Percentiles rank a stretch among this genome's conserved stretches.
Evolutionary conservation across 2,113 vertebrate species (phyloP).

Genomic region (Apistogramma diplotaenia): DNA sequence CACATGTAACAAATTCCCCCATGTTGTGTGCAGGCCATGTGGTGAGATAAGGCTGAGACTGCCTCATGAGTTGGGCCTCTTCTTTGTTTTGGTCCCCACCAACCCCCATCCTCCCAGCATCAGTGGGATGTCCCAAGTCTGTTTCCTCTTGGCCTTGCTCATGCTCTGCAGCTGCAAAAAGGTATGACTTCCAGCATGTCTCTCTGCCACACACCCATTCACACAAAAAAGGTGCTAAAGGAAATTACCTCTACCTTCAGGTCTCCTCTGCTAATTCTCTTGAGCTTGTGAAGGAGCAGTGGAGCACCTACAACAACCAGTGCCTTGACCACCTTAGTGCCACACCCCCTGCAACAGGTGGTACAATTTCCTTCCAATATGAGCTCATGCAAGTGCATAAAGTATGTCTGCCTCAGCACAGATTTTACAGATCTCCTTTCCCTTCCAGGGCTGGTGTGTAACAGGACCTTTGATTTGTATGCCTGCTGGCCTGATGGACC

Average conservation of each 20-base stretch:
- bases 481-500: slow-evolving; percentile 91
- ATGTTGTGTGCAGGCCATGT: slow-evolving; percentile 13
- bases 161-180: slow-evolving; percentile 76
- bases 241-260: slow-evolving; percentile 29
- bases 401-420: background rate
- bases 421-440: slow-evolving; percentile 3
- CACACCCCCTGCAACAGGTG: slow-evolving; percentile 65
- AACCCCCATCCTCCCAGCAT: slow-evolving; percentile 52
- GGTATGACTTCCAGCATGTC: slow-evolving; percentile 43
- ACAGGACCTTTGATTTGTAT: slow-evolving; percentile 89
- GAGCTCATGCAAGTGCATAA: background rate
- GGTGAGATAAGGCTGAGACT: slow-evolving; percentile 27
- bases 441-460: slow-evolving; percentile 85
- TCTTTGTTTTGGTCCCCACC: slow-evolving; percentile 50
- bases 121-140: slow-evolving; percentile 77
- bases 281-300: slow-evolving; percentile 73
- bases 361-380: background rate
- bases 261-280: slow-evolving; percentile 68
- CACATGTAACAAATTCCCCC: background rate
- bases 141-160: slow-evolving; percentile 68
- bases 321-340: slow-evolving; percentile 61
- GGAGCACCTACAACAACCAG: slow-evolving; percentile 76
- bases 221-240: background rate
- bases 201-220: background rate
- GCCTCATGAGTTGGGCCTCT: slow-evolving; percentile 67